phyloP scores from a whole-genome alignment of 2,888 invertebrate genomes.

The Drosophila demipolita region DNA sequence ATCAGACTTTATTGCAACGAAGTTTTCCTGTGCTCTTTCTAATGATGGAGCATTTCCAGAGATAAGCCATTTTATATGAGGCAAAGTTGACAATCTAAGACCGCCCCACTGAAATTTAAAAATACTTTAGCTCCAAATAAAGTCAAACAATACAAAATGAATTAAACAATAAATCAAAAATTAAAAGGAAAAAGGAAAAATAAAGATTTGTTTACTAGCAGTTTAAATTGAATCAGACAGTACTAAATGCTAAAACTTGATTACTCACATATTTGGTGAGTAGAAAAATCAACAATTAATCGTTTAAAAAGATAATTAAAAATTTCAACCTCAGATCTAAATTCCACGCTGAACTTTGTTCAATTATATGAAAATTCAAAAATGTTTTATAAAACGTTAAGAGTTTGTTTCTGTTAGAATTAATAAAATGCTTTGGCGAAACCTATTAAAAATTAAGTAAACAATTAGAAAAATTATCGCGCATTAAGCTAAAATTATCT shows the following conservation, averaged over 20 bases:
- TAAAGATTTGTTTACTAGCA: background rate
- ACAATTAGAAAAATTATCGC: background rate
- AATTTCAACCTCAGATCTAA: background rate
- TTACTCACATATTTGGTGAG: background rate
- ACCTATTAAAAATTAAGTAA: background rate
- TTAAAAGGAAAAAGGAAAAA: background rate
- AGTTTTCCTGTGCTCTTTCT: conserved; percentile 20
- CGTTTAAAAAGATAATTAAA: background rate
- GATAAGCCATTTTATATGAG: conserved; percentile 28
- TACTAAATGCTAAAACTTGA: background rate
- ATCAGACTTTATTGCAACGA: conserved; percentile 25
- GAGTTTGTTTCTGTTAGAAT: background rate
- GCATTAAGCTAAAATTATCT: background rate
- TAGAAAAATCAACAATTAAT: background rate
- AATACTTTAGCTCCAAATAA: background rate
- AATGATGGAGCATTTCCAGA: conserved; percentile 29
- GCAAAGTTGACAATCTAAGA: background rate
- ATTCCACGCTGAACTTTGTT: background rate
- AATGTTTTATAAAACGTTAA: background rate
- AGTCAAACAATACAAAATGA: background rate
- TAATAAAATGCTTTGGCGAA: background rate
- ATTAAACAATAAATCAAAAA: background rate
- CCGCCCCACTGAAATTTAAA: background rate
- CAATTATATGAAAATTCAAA: background rate
- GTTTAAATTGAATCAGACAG: background rate